Percentiles rank a stretch among this genome's conserved stretches.
Conservation (phyloP, 2,113 vertebrate species). For the Ammodytes dubius region DNA sequence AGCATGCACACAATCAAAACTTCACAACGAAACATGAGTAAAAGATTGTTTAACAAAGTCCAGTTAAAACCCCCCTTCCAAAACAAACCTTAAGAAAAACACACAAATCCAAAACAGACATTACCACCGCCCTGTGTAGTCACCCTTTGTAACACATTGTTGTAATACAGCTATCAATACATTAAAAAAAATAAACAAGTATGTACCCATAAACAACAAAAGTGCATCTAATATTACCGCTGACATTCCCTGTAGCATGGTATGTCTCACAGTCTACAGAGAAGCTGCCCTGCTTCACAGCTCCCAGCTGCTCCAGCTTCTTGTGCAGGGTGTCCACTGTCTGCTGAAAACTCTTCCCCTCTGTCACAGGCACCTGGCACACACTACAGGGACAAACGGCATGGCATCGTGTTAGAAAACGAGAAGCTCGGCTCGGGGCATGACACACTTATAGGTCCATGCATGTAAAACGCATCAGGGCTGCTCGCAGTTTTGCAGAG, state of each 20-base stretch:
- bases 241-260: conserved; percentile 89
- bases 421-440: background rate
- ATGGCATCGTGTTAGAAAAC: background rate
- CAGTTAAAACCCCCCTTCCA: too few species aligned
- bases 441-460: too few species aligned
- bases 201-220: too few species aligned
- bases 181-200: too few species aligned
- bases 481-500: background rate
- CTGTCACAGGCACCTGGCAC: conserved; percentile 93
- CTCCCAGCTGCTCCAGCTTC: conserved; percentile 93
- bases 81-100: too few species aligned
- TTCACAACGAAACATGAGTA: too few species aligned
- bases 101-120: too few species aligned
- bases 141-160: too few species aligned
- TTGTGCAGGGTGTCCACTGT: conserved; percentile 93
- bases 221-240: conserved; percentile 76
- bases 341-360: conserved; percentile 97
- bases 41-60: too few species aligned
- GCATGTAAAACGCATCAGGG: background rate
- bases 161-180: too few species aligned
- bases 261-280: conserved; percentile 98
- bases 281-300: conserved; percentile 96
- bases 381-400: conserved; percentile 82
- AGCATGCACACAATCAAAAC: too few species aligned
- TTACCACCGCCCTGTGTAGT: too few species aligned